These are phyloP conservation scores for Phylloscopus whistleri DNA, from an alignment of 2,113 vertebrate species.

Conservation along the genomic window DNA sequence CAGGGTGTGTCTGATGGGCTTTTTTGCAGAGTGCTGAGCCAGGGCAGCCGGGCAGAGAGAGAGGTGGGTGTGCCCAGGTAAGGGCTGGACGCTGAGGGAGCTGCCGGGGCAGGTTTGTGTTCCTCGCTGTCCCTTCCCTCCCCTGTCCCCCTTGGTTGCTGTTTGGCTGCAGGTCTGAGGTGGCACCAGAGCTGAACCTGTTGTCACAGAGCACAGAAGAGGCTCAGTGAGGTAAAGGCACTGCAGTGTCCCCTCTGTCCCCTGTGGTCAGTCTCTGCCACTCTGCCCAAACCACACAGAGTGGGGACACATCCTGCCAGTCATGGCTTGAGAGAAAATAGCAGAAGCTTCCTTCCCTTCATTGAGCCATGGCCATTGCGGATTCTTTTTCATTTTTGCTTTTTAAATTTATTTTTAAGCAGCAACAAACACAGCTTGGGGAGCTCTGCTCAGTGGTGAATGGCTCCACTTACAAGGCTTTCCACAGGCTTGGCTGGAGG, in stretches of 20 bases:
- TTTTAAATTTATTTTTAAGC: background rate
- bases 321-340: background rate
- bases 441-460: background rate
- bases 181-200: conserved; percentile 62
- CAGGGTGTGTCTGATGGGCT: conserved; percentile 46
- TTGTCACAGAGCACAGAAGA: conserved; percentile 64
- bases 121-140: conserved; percentile 24
- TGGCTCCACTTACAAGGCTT: background rate
- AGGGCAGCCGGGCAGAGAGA: background rate
- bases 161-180: conserved; percentile 72
- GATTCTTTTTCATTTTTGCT: background rate
- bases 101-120: conserved; percentile 39
- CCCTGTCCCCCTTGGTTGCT: conserved; percentile 25
- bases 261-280: conserved; percentile 7
- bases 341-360: background rate
- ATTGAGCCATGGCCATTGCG: background rate
- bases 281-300: background rate
- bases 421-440: background rate
- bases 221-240: conserved; percentile 68
- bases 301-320: background rate
- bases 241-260: background rate
- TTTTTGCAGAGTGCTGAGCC: conserved; percentile 63
- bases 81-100: background rate
- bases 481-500: background rate
- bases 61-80: conserved; percentile 58